Evolutionary conservation across 1,140 invertebrate species (phyloP).

Genomic region (Drosophila bocki): DNA sequence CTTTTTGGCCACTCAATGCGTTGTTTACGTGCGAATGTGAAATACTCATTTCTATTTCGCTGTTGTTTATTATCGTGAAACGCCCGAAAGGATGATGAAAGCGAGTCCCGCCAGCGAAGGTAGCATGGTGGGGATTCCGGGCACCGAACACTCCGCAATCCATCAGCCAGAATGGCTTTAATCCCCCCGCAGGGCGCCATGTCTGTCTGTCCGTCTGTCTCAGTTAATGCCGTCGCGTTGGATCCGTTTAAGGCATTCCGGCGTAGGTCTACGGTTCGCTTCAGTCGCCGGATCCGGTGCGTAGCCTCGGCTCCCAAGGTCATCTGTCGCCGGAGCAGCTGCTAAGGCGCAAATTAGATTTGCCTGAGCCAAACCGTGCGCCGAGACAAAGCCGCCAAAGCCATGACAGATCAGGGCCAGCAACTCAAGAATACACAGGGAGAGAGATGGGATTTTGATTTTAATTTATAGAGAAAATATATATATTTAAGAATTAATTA

Average conservation of each 20-base stretch:
- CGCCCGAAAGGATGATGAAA: constrained; percentile 64
- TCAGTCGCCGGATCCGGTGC: not conserved
- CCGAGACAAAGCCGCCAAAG: constrained; percentile 44
- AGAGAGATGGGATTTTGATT: not conserved
- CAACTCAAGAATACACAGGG: not conserved
- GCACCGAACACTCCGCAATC: constrained; percentile 27
- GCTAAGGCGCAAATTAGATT: constrained; percentile 79
- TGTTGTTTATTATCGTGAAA: constrained; percentile 44
- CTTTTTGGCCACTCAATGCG: constrained; percentile 56
- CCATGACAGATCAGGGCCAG: constrained; percentile 15
- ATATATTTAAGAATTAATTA: not conserved
- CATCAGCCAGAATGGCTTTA: constrained; percentile 58
- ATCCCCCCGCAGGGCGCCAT: constrained; percentile 22
- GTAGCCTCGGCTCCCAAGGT: constrained; percentile 43
- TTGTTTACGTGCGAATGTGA: constrained; percentile 74
- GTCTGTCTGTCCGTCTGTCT: constrained; percentile 18
- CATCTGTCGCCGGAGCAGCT: constrained; percentile 50
- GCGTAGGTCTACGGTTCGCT: constrained; percentile 10
- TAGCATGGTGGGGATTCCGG: not conserved
- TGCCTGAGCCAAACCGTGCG: constrained; percentile 50
- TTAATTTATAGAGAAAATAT: not conserved
- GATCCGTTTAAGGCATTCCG: constrained; percentile 61
- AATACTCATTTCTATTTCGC: constrained; percentile 67
- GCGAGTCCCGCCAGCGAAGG: constrained; percentile 9
- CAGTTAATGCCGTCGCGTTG: constrained; percentile 51